Percentiles rank a stretch among this genome's conserved stretches.
Conservation (phyloP, 2,888 invertebrate species). For the Chelonus formosanus region DNA sequence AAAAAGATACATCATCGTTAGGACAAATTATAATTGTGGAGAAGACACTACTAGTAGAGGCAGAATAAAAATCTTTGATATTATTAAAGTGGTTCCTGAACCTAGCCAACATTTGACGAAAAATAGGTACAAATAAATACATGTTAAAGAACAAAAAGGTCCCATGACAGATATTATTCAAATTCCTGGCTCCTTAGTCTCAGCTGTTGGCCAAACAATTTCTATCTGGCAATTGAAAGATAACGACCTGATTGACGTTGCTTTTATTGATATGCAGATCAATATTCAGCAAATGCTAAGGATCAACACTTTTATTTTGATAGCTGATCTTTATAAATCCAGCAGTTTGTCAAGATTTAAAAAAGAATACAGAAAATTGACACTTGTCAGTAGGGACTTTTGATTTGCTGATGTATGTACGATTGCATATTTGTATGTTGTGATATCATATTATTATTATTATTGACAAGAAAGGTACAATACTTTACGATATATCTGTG, state of each 20-base stretch:
- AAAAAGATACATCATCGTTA: slow-evolving; percentile 93
- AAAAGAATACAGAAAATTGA: slow-evolving; percentile 86
- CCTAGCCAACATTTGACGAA: slow-evolving; percentile 98
- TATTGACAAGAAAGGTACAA: too few relatives aligned
- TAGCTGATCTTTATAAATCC: slow-evolving; percentile 95
- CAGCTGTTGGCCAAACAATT: slow-evolving; percentile 98
- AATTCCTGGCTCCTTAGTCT: slow-evolving; percentile 92
- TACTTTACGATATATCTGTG: too few relatives aligned
- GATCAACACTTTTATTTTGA: slow-evolving; percentile 93
- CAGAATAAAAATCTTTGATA: slow-evolving; percentile 89
- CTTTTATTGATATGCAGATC: slow-evolving; percentile 98
- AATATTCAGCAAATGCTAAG: slow-evolving; percentile 94
- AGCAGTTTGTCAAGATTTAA: slow-evolving; percentile 93
- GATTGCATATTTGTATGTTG: slow-evolving; percentile 90
- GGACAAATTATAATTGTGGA: slow-evolving; percentile 96
- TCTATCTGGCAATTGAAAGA: slow-evolving; percentile 99
- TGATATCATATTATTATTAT: too few relatives aligned
- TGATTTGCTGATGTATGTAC: slow-evolving; percentile 81
- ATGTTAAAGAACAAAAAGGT: slow-evolving; percentile 98
- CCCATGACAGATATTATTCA: slow-evolving; percentile 97
- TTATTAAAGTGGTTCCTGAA: slow-evolving; percentile 98
- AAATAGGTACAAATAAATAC: slow-evolving; percentile 95
- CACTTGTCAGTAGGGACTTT: slow-evolving; percentile 83
- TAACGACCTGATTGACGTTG: slow-evolving; percentile 95
- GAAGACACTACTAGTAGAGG: slow-evolving; percentile 98